Conservation (phyloP, 2,888 invertebrate genomes). For the Podotricha telesiphe region DNA sequence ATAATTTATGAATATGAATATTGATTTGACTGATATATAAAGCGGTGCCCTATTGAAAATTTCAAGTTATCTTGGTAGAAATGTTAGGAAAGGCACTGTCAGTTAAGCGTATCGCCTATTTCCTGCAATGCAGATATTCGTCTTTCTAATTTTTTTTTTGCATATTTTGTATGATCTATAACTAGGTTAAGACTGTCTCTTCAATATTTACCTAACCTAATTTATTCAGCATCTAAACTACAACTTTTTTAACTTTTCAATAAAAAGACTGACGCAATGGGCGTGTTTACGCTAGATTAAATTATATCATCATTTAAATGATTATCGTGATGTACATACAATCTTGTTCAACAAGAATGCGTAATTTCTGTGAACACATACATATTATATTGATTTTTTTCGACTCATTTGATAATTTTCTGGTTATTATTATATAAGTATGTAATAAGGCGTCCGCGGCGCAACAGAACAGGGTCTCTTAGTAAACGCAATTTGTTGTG, state of each 20-base stretch:
- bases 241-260: not conserved
- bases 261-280: not conserved
- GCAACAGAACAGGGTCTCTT: too few relatives aligned
- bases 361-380: not conserved
- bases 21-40: too few relatives aligned
- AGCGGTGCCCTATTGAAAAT: too few relatives aligned
- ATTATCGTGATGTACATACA: constrained; percentile 5
- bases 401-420: too few relatives aligned
- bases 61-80: too few relatives aligned
- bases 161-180: not conserved
- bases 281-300: not conserved
- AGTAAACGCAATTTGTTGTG: too few relatives aligned
- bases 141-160: not conserved
- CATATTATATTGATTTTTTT: not conserved
- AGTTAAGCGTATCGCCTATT: not conserved
- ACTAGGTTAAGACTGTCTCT: not conserved
- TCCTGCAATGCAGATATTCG: not conserved
- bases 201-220: not conserved
- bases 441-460: too few relatives aligned
- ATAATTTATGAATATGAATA: too few relatives aligned
- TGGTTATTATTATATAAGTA: too few relatives aligned
- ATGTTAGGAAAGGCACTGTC: too few relatives aligned
- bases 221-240: not conserved
- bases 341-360: not conserved
- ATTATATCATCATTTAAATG: constrained; percentile 7